These are phyloP conservation scores for Gymnoscopelus braueri DNA, from an alignment of 2,797 vertebrate genomes.

Conservation along the genomic window DNA sequence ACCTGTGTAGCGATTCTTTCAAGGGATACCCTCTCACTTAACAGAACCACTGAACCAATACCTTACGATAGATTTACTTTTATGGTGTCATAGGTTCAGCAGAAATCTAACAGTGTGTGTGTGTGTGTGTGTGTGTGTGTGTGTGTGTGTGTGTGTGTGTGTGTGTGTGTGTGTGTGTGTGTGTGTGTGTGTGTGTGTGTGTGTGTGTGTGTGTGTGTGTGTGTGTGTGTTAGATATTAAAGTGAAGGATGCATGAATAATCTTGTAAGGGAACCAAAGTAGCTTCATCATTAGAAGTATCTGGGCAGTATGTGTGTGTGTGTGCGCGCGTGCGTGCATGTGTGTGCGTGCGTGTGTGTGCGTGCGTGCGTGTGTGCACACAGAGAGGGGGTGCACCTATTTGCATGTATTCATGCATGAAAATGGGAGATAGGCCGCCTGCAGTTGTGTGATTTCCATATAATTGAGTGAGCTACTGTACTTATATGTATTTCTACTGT, in stretches of 20 bases:
- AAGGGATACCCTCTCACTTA: too few relatives aligned
- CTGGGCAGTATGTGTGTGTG: constrained; percentile 29
- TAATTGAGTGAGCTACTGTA: neutral
- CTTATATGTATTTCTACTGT: constrained; percentile 1
- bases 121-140: too few relatives aligned
- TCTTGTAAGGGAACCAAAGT: constrained; percentile 37
- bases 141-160: too few relatives aligned
- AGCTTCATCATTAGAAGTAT: constrained; percentile 40
- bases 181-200: too few relatives aligned
- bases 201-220: neutral
- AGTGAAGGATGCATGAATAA: constrained; percentile 33
- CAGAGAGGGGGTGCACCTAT: too few relatives aligned
- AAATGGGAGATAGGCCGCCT: constrained; percentile 22
- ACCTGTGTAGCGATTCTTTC: too few relatives aligned
- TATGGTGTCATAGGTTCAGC: too few relatives aligned
- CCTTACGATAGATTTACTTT: too few relatives aligned
- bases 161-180: too few relatives aligned
- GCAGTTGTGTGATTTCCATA: neutral
- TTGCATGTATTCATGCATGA: constrained; percentile 12
- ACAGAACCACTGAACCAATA: too few relatives aligned
- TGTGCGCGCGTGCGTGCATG: neutral
- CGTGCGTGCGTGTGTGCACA: constrained; percentile 1
- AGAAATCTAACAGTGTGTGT: too few relatives aligned
- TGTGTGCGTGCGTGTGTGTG: constrained; percentile 3
- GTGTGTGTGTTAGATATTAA: neutral